These are phyloP conservation scores for Lutjanus campechanus DNA, from an alignment of 2,797 vertebrate species.

Conservation along the genomic window DNA sequence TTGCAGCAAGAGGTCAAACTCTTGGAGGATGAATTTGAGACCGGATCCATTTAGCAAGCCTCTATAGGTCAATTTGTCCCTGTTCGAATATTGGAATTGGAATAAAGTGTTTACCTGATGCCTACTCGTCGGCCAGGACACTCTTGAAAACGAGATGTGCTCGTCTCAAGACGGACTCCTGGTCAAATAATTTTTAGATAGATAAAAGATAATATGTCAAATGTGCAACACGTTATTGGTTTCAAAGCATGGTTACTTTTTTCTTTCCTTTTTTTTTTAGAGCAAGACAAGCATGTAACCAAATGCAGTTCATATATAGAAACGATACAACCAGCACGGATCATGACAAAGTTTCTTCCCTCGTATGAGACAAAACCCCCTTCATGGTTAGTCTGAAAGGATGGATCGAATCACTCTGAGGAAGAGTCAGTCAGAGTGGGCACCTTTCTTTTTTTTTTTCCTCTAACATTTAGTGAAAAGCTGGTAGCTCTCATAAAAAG, in stretches of 20 bases:
- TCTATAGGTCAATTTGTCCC: constrained; percentile 78
- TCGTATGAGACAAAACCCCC: constrained; percentile 90
- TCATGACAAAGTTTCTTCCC: constrained; percentile 89
- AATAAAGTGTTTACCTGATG: constrained; percentile 91
- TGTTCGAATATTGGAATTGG: constrained; percentile 85
- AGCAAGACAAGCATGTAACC: constrained; percentile 86
- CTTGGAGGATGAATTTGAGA: constrained; percentile 76
- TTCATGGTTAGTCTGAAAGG: constrained; percentile 78
- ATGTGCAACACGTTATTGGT: constrained; percentile 88
- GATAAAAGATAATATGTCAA: constrained; percentile 88
- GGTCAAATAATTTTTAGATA: constrained; percentile 92
- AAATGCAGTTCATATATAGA: constrained; percentile 87
- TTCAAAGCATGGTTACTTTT: constrained; percentile 86
- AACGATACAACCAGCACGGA: constrained; percentile 89
- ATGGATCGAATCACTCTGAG: constrained; percentile 73
- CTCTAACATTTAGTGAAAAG: constrained; percentile 48
- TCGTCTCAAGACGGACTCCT: constrained; percentile 93
- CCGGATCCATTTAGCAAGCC: constrained; percentile 79
- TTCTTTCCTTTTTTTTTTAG: constrained; percentile 74
- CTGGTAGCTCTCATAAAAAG: constrained; percentile 76
- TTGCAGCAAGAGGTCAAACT: constrained; percentile 72
- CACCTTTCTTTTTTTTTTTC: constrained; percentile 56
- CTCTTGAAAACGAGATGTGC: constrained; percentile 92
- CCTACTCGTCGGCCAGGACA: constrained; percentile 90
- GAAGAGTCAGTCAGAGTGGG: constrained; percentile 74